Conservation (phyloP, 2,113 vertebrate genomes). For the Nesoenas mayeri region DNA sequence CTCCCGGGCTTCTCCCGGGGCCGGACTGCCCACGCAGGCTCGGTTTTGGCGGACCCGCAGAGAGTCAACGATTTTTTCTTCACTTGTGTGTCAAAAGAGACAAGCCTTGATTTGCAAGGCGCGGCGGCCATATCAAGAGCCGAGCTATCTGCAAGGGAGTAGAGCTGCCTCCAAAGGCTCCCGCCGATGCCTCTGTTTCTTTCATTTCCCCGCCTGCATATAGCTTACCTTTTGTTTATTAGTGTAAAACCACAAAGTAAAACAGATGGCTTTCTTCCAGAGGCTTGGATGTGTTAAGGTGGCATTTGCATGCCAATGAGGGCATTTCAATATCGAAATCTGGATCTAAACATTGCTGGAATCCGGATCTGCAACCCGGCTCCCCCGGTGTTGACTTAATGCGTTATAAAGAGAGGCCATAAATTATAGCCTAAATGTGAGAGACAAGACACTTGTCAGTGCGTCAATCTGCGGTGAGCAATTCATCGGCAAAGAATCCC, state of each 20-base stretch:
- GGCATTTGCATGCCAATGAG: slow-evolving; percentile 77
- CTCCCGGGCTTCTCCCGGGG: not conserved
- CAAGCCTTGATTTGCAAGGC: slow-evolving; percentile 52
- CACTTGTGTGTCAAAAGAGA: slow-evolving; percentile 57
- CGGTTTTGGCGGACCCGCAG: not conserved
- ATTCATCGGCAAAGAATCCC: slow-evolving; percentile 45
- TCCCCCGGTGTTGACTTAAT: slow-evolving; percentile 56
- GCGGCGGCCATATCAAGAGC: slow-evolving; percentile 77
- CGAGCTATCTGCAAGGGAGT: slow-evolving; percentile 10
- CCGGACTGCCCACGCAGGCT: not conserved
- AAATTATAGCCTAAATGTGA: slow-evolving; percentile 61
- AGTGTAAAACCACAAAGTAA: slow-evolving; percentile 76
- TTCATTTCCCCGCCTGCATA: slow-evolving; percentile 70
- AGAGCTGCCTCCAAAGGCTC: slow-evolving; percentile 57
- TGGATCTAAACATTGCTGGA: slow-evolving; percentile 49
- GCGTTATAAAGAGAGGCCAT: slow-evolving; percentile 29
- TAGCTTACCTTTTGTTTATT: slow-evolving; percentile 82
- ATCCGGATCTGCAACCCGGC: slow-evolving; percentile 60
- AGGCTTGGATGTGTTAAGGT: slow-evolving; percentile 78
- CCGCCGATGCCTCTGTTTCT: slow-evolving; percentile 57
- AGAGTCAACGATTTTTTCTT: slow-evolving; percentile 41
- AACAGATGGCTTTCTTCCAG: slow-evolving; percentile 79
- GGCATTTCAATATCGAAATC: slow-evolving; percentile 77
- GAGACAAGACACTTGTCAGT: slow-evolving; percentile 25
- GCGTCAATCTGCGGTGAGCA: slow-evolving; percentile 38